phyloP scores from a whole-genome alignment of 2,888 invertebrate species.

The Epistrophe grossulariae region DNA sequence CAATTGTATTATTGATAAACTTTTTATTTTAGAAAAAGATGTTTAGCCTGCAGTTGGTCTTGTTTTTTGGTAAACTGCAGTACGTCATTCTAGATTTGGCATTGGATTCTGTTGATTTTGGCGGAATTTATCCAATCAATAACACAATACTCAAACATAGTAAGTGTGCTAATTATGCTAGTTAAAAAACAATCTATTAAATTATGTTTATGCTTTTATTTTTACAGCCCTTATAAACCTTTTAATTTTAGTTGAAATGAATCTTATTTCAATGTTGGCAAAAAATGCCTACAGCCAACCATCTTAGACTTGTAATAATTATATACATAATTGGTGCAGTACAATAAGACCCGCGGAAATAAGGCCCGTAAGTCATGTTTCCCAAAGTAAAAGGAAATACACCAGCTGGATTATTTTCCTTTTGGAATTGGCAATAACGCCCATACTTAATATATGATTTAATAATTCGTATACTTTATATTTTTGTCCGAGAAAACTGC shows the following conservation, averaged over 20 bases:
- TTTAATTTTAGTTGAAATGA: constrained; percentile 82
- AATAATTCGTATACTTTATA: too few relatives aligned
- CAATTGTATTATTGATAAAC: not conserved
- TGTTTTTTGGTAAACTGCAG: constrained; percentile 82
- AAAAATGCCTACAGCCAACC: constrained; percentile 81
- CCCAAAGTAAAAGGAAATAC: too few relatives aligned
- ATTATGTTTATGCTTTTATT: constrained; percentile 11
- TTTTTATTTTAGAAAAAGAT: constrained; percentile 79
- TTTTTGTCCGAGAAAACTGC: too few relatives aligned
- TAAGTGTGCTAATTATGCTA: constrained; percentile 78
- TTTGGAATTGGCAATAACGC: too few relatives aligned
- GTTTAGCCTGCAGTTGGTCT: constrained; percentile 81
- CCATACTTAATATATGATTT: too few relatives aligned
- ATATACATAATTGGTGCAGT: too few relatives aligned
- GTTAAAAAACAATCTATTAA: not conserved
- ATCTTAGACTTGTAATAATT: too few relatives aligned
- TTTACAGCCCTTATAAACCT: constrained; percentile 81
- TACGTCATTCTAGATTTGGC: constrained; percentile 80
- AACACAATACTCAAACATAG: constrained; percentile 82
- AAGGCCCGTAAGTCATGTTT: too few relatives aligned
- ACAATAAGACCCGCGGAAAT: too few relatives aligned
- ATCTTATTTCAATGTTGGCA: constrained; percentile 81
- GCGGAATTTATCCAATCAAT: constrained; percentile 81
- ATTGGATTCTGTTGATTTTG: constrained; percentile 79
- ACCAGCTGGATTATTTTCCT: too few relatives aligned